Base-by-base conservation (phyloP, 2,113 vertebrate genomes). In the Taxidea taxus region DNA sequence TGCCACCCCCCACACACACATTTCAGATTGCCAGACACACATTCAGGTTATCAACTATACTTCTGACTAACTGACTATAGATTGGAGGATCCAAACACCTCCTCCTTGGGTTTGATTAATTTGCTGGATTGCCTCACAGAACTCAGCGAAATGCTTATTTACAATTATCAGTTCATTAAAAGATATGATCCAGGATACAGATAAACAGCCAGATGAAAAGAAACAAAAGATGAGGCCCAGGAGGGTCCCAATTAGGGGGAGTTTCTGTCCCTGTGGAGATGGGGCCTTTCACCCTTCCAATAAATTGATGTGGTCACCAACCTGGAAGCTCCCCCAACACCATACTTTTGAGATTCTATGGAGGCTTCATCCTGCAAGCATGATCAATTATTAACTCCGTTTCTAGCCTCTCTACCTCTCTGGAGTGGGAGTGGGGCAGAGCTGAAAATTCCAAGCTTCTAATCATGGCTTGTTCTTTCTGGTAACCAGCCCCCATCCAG, bases 1-100 rank as follows among this genome's bases (percentile, higher is more conserved):
- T 23, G 8, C 3, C 14, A 4, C 3, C 20, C 13, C n/a, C 18
- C 20, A 5, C 37, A 0, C 25, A 87, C 1, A 74, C 6, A 56
- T 4, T 60, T n/a, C 39, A 60, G 87, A 75, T n/a, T n/a, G 39
- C 29, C 39, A 47, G 29, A 44, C 70, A 42, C 87, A 89, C 34
- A 14, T 13, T 20, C 51, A 44, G 12, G 29, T 58, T 58, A 8
- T 58, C 68, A 75, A 31, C 87, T n/a, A 23, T 44, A 42, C 54
- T 44, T 75, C 54, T 74, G 49, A 74, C 29, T 27, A 58, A 39
- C 18, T 6, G n/a, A n/a, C n/a, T 54, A 54, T 54, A 54, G 51
- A 18, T 54, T 18, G 16, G 16, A 54, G 16, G 51, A 54, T 54
- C 8, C 7, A 60, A 60, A 18, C 4, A 60, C 39, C 39, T 47